These are phyloP conservation scores for Leuciscus idus DNA, from an alignment of 2,113 vertebrate species.

Conservation along the genomic window DNA sequence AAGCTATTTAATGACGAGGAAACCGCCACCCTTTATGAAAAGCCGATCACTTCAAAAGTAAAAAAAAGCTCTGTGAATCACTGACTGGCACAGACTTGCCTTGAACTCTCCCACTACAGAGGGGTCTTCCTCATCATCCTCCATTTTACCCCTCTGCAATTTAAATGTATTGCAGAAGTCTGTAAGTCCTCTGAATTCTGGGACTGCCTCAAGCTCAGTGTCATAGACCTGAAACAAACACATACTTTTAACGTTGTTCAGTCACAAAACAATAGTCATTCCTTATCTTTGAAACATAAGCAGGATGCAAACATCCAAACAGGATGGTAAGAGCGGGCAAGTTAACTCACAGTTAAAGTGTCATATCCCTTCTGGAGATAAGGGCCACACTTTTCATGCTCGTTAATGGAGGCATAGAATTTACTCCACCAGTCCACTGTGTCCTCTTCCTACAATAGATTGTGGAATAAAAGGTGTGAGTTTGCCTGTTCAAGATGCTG, in stretches of 20 bases:
- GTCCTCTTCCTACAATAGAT: slow-evolving; percentile 86
- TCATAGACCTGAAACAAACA: slow-evolving; percentile 81
- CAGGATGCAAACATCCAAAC: background rate
- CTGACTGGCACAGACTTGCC: slow-evolving; percentile 65
- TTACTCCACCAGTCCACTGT: slow-evolving; percentile 99
- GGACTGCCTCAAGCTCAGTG: slow-evolving; percentile 83
- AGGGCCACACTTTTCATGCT: slow-evolving; percentile 88
- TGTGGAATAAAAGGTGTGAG: background rate
- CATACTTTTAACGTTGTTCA: slow-evolving; percentile 1
- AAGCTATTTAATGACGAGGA: background rate
- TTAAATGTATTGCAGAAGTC: slow-evolving; percentile 97
- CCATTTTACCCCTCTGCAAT: slow-evolving; percentile 85
- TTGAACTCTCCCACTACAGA: slow-evolving; percentile 96
- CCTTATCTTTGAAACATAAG: slow-evolving; percentile 18
- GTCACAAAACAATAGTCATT: background rate
- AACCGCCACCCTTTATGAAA: background rate
- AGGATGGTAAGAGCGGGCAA: background rate
- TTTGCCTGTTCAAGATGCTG: background rate
- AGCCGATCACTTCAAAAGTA: background rate
- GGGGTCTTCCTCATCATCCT: slow-evolving; percentile 87
- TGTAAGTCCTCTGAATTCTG: slow-evolving; percentile 88
- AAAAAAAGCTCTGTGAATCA: background rate
- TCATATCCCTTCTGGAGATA: slow-evolving; percentile 96
- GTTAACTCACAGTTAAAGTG: slow-evolving; percentile 84
- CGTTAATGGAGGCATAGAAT: slow-evolving; percentile 90